Evolutionary conservation across 92 coral and sea anemone genomes (phyloP).

Genomic region (Epizoanthus stellaris): DNA sequence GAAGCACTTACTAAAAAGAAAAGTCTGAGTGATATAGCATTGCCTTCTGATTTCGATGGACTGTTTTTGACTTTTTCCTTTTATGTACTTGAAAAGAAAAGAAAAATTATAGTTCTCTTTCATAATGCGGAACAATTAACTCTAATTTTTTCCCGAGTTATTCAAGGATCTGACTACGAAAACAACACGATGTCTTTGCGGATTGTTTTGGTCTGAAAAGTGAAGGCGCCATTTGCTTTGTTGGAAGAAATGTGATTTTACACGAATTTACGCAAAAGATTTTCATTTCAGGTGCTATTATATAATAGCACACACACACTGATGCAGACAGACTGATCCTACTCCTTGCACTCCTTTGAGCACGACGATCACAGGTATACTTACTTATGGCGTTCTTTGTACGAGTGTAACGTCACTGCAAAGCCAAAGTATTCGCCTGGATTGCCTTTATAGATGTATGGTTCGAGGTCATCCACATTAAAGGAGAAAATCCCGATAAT

Average conservation of each 20-base stretch:
- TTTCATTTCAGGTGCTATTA: background rate
- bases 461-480: slow-evolving; percentile 63
- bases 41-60: too few relatives aligned
- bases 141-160: too few relatives aligned
- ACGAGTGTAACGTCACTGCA: slow-evolving; percentile 64
- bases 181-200: too few relatives aligned
- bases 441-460: slow-evolving; percentile 59
- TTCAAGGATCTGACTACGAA: too few relatives aligned
- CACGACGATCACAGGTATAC: slow-evolving; percentile 2
- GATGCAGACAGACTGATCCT: background rate
- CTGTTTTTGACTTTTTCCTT: too few relatives aligned
- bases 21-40: too few relatives aligned
- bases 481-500: slow-evolving; percentile 37
- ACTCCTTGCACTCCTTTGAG: background rate
- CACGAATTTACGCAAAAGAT: background rate
- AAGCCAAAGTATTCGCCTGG: slow-evolving; percentile 81
- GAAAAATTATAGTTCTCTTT: too few relatives aligned
- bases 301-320: background rate
- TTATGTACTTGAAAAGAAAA: too few relatives aligned
- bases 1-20: too few relatives aligned
- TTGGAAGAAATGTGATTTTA: background rate
- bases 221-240: background rate
- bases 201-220: too few relatives aligned
- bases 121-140: too few relatives aligned
- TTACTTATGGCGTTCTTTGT: background rate